Base-by-base conservation (phyloP, 2,797 vertebrate genomes). In the Acomys russatus region DNA sequence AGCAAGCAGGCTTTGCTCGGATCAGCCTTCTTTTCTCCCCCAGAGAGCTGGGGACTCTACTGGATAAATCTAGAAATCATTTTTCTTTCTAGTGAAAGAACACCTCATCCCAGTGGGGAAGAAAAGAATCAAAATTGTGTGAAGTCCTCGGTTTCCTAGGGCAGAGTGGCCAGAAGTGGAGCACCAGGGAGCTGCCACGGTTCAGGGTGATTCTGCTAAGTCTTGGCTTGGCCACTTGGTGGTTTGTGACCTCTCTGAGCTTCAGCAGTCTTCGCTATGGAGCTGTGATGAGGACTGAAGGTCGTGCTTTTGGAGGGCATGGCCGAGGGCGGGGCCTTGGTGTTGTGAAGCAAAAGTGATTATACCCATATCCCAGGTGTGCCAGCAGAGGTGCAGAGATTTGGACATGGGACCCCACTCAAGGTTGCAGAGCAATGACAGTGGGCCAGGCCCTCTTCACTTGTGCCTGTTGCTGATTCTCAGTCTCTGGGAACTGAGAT, bases 11-110 rank as follows among this genome's bases (percentile, higher is more conserved):
- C 61, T 35, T 77, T 96, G 96, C 92, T 91, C 80, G 96, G 95
- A 3, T 23, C 49, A 35, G 30, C 28, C 66, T 63, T 30, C 68
- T 84, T 93, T 25, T 96, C 97, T 90, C 92, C 94, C 85, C 44
- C 89, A 89, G 64, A 94, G 94, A 97, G 77, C 91, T 68, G 23
- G 89, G 96, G 88, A 84, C 94, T 97, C 96, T 93, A 59, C 71
- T 97, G 83, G 92, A 90, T 96, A 79, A 86, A 97, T 51, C 77
- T 92, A 85, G 95, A 96, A 97, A 92, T 97, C 97, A 98, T 98
- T 98, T 98, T 9, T 96, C 79, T 96, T 98, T 95, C 92, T 78
- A 97, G 5, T 93, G 95, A 98, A 98, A 97, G 94, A 94, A 76
- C 89, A 96, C 28, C 79, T 94, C 96, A 90, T 87, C 90, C 92